Base-by-base conservation (phyloP, 1,140 invertebrate genomes). In the Drosophila tani region DNA sequence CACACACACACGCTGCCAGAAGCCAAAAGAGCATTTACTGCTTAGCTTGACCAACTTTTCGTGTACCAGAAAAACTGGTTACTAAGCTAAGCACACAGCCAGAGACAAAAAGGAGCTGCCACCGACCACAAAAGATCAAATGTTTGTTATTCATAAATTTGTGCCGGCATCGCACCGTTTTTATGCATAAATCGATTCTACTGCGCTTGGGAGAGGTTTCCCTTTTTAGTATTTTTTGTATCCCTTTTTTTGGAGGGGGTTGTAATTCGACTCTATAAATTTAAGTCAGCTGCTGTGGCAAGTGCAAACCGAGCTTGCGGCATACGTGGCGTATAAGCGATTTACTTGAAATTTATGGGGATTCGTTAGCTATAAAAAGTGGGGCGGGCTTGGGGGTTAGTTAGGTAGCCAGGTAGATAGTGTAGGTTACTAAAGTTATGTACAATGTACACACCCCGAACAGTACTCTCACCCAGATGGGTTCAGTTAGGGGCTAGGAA, bases 1-100 rank as follows among this genome's bases (percentile, higher is more conserved):
- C 35, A 47, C 24, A 32, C 12, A 58, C 45, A 59, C 19, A 21
- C 11, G 50, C 62, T 21, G 46, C 46, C 64, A 81, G 64, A 66
- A 83, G 75, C 63, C 81, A 87, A 77, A 79, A 63, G 60, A 71
- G 56, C 84, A 79, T 67, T 82, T 63, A 77, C 83, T 81, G 84
- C 81, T 88, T 84, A 79, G 77, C 85, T 90, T 90, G 79, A 80
- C 85, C 85, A 90, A 82, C 79, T 90, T 90, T 90, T 90, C 71
- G 80, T 73, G 64, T 66, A 79, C 51, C 38, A 91, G 85, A 90
- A 90, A 90, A 90, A 80, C 85, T 90, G 85, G 85, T 82, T 85
- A 90, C 68, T 79, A 90, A 90, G 85, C 79, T 85, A 90, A 90
- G 85, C 79, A 85, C 74, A 81, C 60, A 84, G 17, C 43, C 21